Conservation (phyloP, 2,113 vertebrate species). For the Monopterus albus region DNA sequence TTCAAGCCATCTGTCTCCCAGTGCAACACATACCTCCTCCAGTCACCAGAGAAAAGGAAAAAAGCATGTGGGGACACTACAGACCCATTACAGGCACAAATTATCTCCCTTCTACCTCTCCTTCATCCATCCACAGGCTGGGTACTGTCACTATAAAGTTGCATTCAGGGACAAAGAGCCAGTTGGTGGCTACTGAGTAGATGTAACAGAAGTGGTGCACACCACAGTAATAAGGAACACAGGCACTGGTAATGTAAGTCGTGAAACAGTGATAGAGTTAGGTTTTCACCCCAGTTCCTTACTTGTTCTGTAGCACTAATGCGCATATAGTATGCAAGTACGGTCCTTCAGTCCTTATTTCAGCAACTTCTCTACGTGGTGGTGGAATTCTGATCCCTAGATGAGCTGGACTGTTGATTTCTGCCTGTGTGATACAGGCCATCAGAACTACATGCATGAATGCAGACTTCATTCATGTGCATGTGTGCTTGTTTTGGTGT, state of each 20-base stretch:
- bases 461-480: slow-evolving; percentile 1
- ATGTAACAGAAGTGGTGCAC: neutral
- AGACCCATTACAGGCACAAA: slow-evolving; percentile 53
- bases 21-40: slow-evolving; percentile 58
- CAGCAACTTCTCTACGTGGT: slow-evolving; percentile 11
- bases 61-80: slow-evolving; percentile 58
- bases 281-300: neutral
- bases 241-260: neutral
- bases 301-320: neutral
- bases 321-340: neutral
- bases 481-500: neutral
- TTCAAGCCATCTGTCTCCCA: slow-evolving; percentile 75
- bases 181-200: slow-evolving; percentile 38
- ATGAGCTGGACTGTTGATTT: slow-evolving; percentile 22
- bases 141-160: slow-evolving; percentile 17
- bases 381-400: slow-evolving; percentile 29
- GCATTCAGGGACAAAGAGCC: slow-evolving; percentile 47
- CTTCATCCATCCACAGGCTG: slow-evolving; percentile 35
- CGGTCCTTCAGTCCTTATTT: slow-evolving; percentile 38
- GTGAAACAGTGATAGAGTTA: neutral
- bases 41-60: slow-evolving; percentile 50
- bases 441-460: slow-evolving; percentile 24
- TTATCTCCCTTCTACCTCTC: slow-evolving; percentile 23
- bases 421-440: slow-evolving; percentile 18
- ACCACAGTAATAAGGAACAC: neutral